Evolutionary conservation across 2,888 invertebrate species (phyloP), one percentile per base, ranked within the genome.

Genomic region (Polydrusus cervinus): DNA sequence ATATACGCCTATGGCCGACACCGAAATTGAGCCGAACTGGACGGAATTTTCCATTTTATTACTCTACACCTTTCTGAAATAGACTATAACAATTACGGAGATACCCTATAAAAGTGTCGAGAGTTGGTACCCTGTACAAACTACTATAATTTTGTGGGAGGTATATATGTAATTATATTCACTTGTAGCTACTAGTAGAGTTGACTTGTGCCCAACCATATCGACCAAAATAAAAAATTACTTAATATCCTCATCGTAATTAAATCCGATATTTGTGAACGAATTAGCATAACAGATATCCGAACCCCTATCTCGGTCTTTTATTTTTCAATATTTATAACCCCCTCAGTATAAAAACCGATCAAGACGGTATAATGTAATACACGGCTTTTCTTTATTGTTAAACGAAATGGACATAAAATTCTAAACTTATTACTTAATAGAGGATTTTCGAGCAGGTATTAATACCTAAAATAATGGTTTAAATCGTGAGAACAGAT

Each of bases 201-300:
- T 74, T 77, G 57, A 72, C 69, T 43, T 18, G 8, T 20, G 34
- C 43, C 71, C 38, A 10, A 13, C 53, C 68, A 77, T 77, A 76
- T 79, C 64, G 57, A 49, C 76, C 74, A 71, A 78, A 75, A 79
- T 75, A 78, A 76, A 77, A 80, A 78, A 79, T 73, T 74, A 76
- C 71, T 80, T 81, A 80, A 82, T 80, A 78, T 77, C 76, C 79
- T 60, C 57, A 72, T 62, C 73, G 82, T 83, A 85, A 85, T 85
- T 85, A 85, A 85, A 84, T 84, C 78, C 80, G 83, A 83, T 84
- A 84, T 85, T 85, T 85, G 85, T 85, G 84, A 81, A 78, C 80
- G 79, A 80, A 83, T 85, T 84, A 83, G 84, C 84, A 84, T 34
- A 34, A 9, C 84, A 67, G 78, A 78, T 81, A 79, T 78, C 75